Base-by-base conservation (phyloP, 2,113 vertebrate genomes). In the Mungos mungo region DNA sequence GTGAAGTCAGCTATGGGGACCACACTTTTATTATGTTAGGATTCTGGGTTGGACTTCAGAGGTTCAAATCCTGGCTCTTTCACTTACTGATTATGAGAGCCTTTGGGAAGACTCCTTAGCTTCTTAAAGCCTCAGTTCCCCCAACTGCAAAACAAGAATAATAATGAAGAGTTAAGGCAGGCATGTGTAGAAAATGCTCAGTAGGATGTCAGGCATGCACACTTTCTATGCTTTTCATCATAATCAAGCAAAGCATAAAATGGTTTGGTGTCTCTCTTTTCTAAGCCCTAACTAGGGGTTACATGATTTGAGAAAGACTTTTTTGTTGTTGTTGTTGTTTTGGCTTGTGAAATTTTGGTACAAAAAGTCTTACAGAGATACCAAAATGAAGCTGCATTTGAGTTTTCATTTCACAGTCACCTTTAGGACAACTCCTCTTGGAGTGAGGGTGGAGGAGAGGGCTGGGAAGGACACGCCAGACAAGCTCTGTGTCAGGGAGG, bases 361-460 rank as follows among this genome's bases (percentile, higher is more conserved):
- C 83, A 68, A 90, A 50, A 68, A 87, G 15, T 87, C 66, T 69
- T 89, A 80, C 33, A 29, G 71, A 87, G 72, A 54, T 45, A 71
- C 3, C 1, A 7, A 69, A 68, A 80, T 63, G 72, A 82, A 92
- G 50, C 0, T 27, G 29, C 19, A 52, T 91, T 60, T 38, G 25
- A 50, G 5, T 85, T 89, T 77, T 77, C 47, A 60, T 74, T 66
- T 87, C 38, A 50, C 41, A 82, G n/a, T 16, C 50, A 52, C 88
- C n/a, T 74, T 60, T 52, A 15, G 14, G 29, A 66, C 4, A 23
- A 14, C 23, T 71, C 29, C 18, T 68, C n/a, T 52, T 72, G 60
- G 11, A 60, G 13, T 38, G 41, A 68, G 57, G 7, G 10, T 27
- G 60, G n/a, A 27, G 7, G 13, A 15, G 10, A 38, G 9, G 13